phyloP scores from a whole-genome alignment of 2,888 invertebrate species.

The Pristionchus maxplancki region DNA sequence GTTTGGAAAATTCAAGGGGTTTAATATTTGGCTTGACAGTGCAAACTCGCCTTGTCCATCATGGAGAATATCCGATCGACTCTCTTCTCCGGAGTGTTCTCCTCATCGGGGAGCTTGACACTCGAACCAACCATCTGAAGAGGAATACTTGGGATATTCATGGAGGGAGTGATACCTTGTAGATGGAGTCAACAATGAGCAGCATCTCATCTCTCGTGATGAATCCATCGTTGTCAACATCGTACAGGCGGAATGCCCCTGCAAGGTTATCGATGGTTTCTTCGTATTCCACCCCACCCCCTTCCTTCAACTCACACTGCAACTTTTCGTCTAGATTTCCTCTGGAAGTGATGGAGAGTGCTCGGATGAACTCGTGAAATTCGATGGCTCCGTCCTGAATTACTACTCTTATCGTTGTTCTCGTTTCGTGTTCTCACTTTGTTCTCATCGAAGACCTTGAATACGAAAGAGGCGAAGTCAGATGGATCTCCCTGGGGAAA shows the following conservation, averaged over 20 bases:
- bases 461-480: constrained; percentile 97
- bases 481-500: constrained; percentile 99
- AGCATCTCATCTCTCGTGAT: constrained; percentile 96
- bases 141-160: background rate
- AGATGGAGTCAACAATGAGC: constrained; percentile 96
- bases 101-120: constrained; percentile 76
- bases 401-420: background rate
- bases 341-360: constrained; percentile 96
- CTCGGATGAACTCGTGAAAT: constrained; percentile 98
- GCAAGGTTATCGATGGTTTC: constrained; percentile 62
- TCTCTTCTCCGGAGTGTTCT: constrained; percentile 85
- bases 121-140: constrained; percentile 91
- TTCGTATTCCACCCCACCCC: background rate
- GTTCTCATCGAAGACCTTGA: constrained; percentile 98
- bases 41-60: constrained; percentile 87
- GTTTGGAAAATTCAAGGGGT: background rate
- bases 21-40: background rate
- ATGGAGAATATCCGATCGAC: constrained; percentile 99
- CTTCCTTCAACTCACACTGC: constrained; percentile 85
- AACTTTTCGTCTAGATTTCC: constrained; percentile 98
- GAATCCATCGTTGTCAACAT: constrained; percentile 95
- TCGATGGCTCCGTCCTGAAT: constrained; percentile 97
- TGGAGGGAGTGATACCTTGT: constrained; percentile 85
- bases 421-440: constrained; percentile 86
- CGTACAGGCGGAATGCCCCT: constrained; percentile 97